phyloP scores from a whole-genome alignment of 2,113 vertebrate genomes.

The Passer montanus region DNA sequence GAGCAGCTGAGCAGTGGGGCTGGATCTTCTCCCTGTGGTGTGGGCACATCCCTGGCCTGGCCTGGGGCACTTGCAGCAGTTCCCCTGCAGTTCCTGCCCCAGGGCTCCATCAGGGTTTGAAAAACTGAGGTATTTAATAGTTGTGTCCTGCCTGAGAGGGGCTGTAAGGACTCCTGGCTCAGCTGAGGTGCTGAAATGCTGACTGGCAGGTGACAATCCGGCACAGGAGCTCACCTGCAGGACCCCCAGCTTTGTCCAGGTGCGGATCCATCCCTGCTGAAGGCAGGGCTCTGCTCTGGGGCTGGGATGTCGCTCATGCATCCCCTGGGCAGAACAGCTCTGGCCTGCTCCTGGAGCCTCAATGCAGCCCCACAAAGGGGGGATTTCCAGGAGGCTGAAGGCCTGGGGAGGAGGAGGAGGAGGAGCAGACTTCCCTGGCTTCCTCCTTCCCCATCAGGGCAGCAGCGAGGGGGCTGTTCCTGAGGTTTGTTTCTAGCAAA shows the following conservation, averaged over 20 bases:
- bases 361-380: neutral
- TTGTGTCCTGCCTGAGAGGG: neutral
- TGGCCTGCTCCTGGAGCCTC: neutral
- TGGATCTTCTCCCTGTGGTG: neutral
- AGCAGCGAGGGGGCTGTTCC: fast-evolving
- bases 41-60: neutral
- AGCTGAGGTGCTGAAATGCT: neutral
- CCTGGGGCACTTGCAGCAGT: neutral
- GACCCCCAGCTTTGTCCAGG: neutral
- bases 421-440: neutral
- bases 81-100: neutral
- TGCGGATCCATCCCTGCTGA: neutral
- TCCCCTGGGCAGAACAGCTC: neutral
- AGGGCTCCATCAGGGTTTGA: neutral
- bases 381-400: neutral
- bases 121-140: neutral
- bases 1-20: neutral
- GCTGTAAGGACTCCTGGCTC: neutral
- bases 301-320: neutral
- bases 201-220: neutral
- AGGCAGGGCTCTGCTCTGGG: neutral
- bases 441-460: fast-evolving
- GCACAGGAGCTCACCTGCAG: neutral
- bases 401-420: neutral
- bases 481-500: neutral